Evolutionary conservation across 2,888 invertebrate genomes (phyloP).

Genomic region (Odontocolon sp.): DNA sequence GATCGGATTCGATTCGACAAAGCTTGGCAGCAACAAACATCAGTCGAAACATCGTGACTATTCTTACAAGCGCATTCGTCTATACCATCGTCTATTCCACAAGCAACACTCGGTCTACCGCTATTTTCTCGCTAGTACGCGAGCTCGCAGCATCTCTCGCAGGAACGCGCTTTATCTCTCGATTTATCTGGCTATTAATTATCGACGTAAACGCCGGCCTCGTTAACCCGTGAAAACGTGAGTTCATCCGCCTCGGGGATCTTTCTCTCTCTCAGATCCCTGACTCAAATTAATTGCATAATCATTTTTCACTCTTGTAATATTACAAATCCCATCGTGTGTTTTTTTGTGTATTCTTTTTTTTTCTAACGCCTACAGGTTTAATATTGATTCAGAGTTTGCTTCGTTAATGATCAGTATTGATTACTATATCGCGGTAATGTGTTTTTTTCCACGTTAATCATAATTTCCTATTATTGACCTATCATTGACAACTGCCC

Average conservation of each 20-base stretch:
- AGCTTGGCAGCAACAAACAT: slow-evolving; percentile 23
- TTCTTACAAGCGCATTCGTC: slow-evolving; percentile 42
- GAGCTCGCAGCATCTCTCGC: slow-evolving; percentile 56
- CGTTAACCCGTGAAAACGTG: slow-evolving; percentile 70
- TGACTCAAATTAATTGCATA: slow-evolving; percentile 57
- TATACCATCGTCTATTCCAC: slow-evolving; percentile 15
- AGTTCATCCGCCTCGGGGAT: slow-evolving; percentile 61
- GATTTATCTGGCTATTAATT: slow-evolving; percentile 77
- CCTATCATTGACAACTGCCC: not conserved
- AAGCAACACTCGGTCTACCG: slow-evolving; percentile 16
- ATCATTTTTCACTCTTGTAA: slow-evolving; percentile 58
- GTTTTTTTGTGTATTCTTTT: slow-evolving; percentile 16
- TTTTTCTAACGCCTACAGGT: slow-evolving; percentile 15
- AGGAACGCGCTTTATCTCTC: slow-evolving; percentile 70
- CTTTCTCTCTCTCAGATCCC: slow-evolving; percentile 41
- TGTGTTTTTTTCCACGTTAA: not conserved
- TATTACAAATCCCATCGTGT: slow-evolving; percentile 44
- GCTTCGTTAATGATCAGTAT: slow-evolving; percentile 41
- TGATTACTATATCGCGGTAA: slow-evolving; percentile 34
- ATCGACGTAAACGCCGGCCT: slow-evolving; percentile 72
- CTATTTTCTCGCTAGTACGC: slow-evolving; percentile 48
- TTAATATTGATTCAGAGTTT: slow-evolving; percentile 19
- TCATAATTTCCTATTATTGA: not conserved
- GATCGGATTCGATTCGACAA: not conserved
- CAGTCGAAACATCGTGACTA: slow-evolving; percentile 54